Conservation (phyloP, 2,797 vertebrate genomes). For the Coregonus sp. region DNA sequence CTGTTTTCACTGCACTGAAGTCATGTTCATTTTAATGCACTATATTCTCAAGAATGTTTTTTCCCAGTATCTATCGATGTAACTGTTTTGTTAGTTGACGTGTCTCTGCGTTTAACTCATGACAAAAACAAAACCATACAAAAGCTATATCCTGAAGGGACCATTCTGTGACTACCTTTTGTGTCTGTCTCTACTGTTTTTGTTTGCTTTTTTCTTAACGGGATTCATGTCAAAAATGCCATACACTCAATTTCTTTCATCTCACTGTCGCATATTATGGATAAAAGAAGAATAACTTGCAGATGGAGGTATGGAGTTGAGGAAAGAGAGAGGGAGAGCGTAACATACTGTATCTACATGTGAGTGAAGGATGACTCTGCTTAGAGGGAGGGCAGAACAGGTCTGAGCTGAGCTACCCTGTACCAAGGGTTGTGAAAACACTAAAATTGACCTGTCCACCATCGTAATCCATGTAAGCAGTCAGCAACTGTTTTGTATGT, state of each 20-base stretch:
- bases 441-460: conserved; percentile 52
- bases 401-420: conserved; percentile 58
- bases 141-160: conserved; percentile 50
- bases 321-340: conserved; percentile 29
- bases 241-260: conserved; percentile 68
- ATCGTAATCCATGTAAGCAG: conserved; percentile 77
- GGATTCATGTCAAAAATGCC: conserved; percentile 43
- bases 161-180: conserved; percentile 52
- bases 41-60: conserved; percentile 52
- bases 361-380: conserved; percentile 69
- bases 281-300: conserved; percentile 36
- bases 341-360: conserved; percentile 8
- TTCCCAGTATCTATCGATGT: conserved; percentile 53
- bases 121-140: conserved; percentile 7
- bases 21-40: conserved; percentile 63
- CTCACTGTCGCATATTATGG: conserved; percentile 74
- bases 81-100: conserved; percentile 16
- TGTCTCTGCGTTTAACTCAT: conserved; percentile 6
- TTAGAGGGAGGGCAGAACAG: conserved; percentile 69
- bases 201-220: conserved; percentile 30
- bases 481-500: conserved; percentile 85
- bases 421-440: conserved; percentile 50
- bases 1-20: conserved; percentile 56
- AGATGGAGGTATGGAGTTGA: conserved; percentile 21
- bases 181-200: conserved; percentile 55